Conservation (phyloP, 2,888 invertebrate species). For the Noctuana brunneofusca region DNA sequence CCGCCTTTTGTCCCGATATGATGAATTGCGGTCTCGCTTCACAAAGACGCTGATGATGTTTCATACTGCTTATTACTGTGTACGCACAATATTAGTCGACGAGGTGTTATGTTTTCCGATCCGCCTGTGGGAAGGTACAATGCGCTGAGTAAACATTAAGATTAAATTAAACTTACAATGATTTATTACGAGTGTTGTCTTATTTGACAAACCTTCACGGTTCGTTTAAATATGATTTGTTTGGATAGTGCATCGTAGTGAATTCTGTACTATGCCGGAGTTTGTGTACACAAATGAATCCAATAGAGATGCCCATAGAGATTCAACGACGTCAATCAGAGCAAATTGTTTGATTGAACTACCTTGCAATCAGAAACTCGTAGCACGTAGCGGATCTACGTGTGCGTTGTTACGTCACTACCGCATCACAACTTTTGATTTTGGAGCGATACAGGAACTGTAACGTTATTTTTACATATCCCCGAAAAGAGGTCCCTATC, state of each 20-base stretch:
- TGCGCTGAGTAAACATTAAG: conserved; percentile 59
- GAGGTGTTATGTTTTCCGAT: conserved; percentile 55
- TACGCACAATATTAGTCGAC: conserved; percentile 66
- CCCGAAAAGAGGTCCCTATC: not conserved
- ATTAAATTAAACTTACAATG: conserved; percentile 67
- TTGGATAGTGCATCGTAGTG: conserved; percentile 8
- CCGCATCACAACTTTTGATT: conserved; percentile 11
- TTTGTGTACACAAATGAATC: conserved; percentile 50
- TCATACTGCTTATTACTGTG: conserved; percentile 73
- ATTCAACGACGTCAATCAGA: conserved; percentile 55
- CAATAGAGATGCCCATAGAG: conserved; percentile 46
- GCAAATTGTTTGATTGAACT: conserved; percentile 57
- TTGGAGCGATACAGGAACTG: not conserved
- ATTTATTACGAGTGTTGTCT: conserved; percentile 55
- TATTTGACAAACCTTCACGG: not conserved
- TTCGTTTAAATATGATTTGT: conserved; percentile 8
- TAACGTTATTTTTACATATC: not conserved
- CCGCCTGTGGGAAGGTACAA: conserved; percentile 44
- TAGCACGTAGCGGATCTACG: conserved; percentile 56
- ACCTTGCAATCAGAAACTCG: conserved; percentile 57
- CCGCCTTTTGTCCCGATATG: conserved; percentile 79
- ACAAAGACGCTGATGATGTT: conserved; percentile 74
- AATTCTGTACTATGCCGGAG: conserved; percentile 26
- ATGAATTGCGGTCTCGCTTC: conserved; percentile 76
- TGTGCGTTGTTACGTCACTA: conserved; percentile 31